Percentiles rank a stretch among this genome's conserved stretches.
Conservation (phyloP, 1,140 invertebrate species). For the Piezodorus guildinii region DNA sequence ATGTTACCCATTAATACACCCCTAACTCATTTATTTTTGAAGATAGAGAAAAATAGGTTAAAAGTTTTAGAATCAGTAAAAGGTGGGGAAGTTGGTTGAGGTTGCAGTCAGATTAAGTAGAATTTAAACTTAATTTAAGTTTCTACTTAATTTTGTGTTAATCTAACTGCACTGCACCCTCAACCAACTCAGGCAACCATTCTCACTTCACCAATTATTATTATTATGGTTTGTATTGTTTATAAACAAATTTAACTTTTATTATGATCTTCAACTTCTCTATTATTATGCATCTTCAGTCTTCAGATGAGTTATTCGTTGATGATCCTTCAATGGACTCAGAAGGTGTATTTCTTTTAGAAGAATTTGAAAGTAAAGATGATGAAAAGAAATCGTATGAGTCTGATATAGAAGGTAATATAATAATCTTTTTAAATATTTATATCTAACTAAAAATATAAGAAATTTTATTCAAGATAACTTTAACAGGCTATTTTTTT, state of each 20-base stretch:
- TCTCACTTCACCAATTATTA: background rate
- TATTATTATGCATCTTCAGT: background rate
- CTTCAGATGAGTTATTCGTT: background rate
- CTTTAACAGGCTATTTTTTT: background rate
- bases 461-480: background rate
- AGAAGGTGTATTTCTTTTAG: conserved; percentile 41
- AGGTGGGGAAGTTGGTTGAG: too few species aligned
- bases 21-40: too few species aligned
- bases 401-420: conserved; percentile 39
- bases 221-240: conserved; percentile 1
- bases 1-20: too few species aligned
- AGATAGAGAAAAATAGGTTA: too few species aligned
- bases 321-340: conserved; percentile 34
- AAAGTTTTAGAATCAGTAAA: too few species aligned
- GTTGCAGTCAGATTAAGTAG: too few species aligned
- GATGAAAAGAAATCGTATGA: conserved; percentile 35
- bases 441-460: background rate
- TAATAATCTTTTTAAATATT: background rate
- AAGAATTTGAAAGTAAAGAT: conserved; percentile 39
- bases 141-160: too few species aligned
- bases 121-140: too few species aligned
- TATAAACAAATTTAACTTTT: too few species aligned
- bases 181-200: too few species aligned
- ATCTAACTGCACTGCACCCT: too few species aligned
- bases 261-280: conserved; percentile 15